Conservation (phyloP, 92 coral and sea anemone genomes). For the Palythoa caribaeorum region DNA sequence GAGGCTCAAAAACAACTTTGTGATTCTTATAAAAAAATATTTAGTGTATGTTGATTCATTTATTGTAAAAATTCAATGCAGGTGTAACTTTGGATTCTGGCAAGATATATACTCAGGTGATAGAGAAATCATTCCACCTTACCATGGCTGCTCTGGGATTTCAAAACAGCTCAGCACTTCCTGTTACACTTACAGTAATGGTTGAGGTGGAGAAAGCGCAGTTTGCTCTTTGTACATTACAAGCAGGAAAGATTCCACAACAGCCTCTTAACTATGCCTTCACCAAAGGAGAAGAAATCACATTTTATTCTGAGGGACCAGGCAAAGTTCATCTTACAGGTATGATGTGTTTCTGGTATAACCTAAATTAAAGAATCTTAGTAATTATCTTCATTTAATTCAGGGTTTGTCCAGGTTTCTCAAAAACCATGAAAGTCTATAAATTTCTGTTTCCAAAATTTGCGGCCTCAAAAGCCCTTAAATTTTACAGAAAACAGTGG, state of each 20-base stretch:
- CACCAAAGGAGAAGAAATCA: constrained; percentile 97
- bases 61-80: constrained; percentile 16
- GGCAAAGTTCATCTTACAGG: constrained; percentile 97
- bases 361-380: too few species aligned
- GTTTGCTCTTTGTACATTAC: constrained; percentile 92
- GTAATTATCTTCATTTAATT: too few species aligned
- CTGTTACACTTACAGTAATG: constrained; percentile 97
- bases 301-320: constrained; percentile 92
- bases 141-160: constrained; percentile 98
- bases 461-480: too few species aligned
- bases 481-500: too few species aligned
- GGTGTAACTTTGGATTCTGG: constrained; percentile 97
- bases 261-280: constrained; percentile 92
- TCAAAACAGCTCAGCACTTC: constrained; percentile 70
- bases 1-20: too few species aligned
- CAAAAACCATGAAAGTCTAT: too few species aligned
- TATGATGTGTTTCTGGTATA: neutral
- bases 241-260: constrained; percentile 93
- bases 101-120: constrained; percentile 95
- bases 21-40: too few species aligned
- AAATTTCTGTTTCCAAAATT: too few species aligned
- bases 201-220: constrained; percentile 97
- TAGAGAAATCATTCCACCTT: constrained; percentile 95
- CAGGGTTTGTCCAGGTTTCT: too few species aligned
- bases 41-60: neutral